Evolutionary conservation across 2,888 invertebrate species (phyloP), one percentile per base, ranked within the genome.

Genomic region (Luperina testacea): DNA sequence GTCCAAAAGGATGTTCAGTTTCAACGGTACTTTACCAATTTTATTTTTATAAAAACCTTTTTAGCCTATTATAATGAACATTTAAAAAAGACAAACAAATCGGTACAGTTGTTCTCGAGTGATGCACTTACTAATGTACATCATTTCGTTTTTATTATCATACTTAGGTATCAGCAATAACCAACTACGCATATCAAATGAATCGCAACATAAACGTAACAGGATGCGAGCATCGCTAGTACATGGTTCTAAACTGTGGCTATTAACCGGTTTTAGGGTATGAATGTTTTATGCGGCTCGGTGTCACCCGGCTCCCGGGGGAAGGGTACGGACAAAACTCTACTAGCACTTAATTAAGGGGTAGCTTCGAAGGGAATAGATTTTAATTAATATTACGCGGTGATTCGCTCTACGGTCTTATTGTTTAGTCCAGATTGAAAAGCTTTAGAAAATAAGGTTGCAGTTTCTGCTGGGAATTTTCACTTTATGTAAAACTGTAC

Each of bases 301-400:
- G 94, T 94, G 95, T 94, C 94, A 91, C 92, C 90, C 88, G 81
- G 83, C 82, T 92, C 95, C 93, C 94, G 27, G 61, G 94, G 94
- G 95, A 94, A 90, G 91, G 92, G 92, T 92, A 90, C 90, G 88
- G 86, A 93, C 93, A 92, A 92, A 93, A 94, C 95, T 94, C 93
- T 92, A 94, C 94, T 92, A 94, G 92, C 95, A 95, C 96, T 96
- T 96, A 95, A 96, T 96, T 96, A 96, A 92, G 92, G 95, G 94
- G 93, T 94, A 94, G 92, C 92, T 89, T 90, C 90, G 90, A 90
- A 93, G 93, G 92, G 94, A 94, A 94, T 94, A 93, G 92, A 94
- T 96, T 96, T 95, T 95, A 95, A 96, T 96, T 95, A 96, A 94
- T 92, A 93, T 92, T 91, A 92, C 90, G 92, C 91, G 80, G 91